A percentile compares a stretch with the other conserved stretches of the same genome.
These are phyloP conservation scores for Acanthococcus lagerstroemiae DNA, from an alignment of 2,888 invertebrate genomes.

Conservation along the genomic window DNA sequence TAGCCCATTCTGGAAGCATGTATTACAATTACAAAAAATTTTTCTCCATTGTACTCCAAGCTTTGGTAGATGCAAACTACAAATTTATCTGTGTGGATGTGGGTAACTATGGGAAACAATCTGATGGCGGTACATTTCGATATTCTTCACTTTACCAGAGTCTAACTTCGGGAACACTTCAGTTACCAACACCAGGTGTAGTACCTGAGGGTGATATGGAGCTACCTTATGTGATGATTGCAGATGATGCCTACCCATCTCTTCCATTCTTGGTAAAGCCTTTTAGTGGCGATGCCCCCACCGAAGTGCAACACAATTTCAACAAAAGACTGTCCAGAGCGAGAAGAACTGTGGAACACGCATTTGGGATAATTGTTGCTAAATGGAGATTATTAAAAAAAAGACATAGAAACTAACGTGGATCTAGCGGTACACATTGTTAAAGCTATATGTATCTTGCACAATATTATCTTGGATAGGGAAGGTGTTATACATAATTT, in stretches of 20 bases:
- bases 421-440: too few relatives aligned
- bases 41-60: neutral
- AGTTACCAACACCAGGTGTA: neutral
- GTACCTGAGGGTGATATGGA: conserved; percentile 4
- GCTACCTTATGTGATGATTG: neutral
- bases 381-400: too few relatives aligned
- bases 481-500: too few relatives aligned
- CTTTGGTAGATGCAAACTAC: neutral
- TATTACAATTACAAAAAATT: neutral
- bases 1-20: neutral
- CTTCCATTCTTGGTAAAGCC: neutral
- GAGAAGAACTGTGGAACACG: neutral
- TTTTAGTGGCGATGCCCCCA: neutral
- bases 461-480: too few relatives aligned
- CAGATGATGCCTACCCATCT: conserved; percentile 3
- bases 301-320: neutral
- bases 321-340: neutral
- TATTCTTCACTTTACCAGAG: neutral
- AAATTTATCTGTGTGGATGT: too few relatives aligned
- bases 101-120: too few relatives aligned
- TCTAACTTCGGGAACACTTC: neutral
- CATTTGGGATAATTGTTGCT: too few relatives aligned
- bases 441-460: too few relatives aligned
- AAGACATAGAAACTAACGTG: too few relatives aligned
- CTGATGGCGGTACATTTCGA: neutral